Evolutionary conservation across 2,888 invertebrate species (phyloP).

Genomic region (Hypomecis atomaria): DNA sequence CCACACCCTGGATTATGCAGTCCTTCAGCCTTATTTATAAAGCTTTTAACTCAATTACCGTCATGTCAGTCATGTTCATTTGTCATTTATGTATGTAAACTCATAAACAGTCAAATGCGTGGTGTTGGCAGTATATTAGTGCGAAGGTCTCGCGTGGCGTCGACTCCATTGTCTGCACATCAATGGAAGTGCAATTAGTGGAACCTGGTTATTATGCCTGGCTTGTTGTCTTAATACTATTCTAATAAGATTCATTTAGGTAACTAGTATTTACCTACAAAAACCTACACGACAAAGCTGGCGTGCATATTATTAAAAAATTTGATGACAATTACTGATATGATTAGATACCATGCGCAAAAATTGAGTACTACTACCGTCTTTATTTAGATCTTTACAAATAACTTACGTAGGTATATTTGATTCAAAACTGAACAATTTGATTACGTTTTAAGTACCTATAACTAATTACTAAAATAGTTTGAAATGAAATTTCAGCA

Average conservation of each 20-base stretch:
- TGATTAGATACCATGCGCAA: too few relatives aligned
- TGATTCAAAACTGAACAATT: too few relatives aligned
- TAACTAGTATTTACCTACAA: conserved; percentile 34
- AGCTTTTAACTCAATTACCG: conserved; percentile 52
- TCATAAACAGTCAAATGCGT: conserved; percentile 65
- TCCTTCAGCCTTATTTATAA: conserved; percentile 66
- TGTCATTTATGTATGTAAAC: conserved; percentile 72
- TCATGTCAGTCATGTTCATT: conserved; percentile 68
- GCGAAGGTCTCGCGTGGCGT: conserved; percentile 65
- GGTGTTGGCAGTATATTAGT: conserved; percentile 56
- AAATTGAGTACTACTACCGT: too few relatives aligned
- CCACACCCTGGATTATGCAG: conserved; percentile 71
- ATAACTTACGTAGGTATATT: too few relatives aligned
- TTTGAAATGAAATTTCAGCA: too few relatives aligned
- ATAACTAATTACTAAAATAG: too few relatives aligned
- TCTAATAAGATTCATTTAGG: conserved; percentile 51
- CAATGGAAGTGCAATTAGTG: conserved; percentile 61
- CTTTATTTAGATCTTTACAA: too few relatives aligned
- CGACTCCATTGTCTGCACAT: conserved; percentile 61
- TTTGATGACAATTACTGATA: too few relatives aligned
- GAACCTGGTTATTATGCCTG: conserved; percentile 57
- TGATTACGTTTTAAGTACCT: too few relatives aligned
- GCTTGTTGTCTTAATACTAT: conserved; percentile 49
- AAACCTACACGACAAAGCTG: conserved; percentile 25
- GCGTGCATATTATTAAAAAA: neutral